Evolutionary conservation across 2,888 invertebrate genomes (phyloP), one percentile per base, ranked within the genome.

Genomic region (Sarcophaga caerulescens): DNA sequence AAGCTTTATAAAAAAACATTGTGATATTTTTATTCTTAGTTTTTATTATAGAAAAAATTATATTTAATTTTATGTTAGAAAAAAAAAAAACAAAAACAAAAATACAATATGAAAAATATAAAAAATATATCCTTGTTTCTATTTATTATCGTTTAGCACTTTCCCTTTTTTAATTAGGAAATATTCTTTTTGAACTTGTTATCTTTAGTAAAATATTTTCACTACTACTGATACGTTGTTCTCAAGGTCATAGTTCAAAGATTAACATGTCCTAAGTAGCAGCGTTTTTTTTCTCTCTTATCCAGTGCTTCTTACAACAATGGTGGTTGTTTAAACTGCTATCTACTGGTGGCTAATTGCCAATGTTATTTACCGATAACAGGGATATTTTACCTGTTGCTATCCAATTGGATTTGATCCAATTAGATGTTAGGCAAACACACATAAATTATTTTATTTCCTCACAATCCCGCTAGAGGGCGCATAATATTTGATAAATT

Each of bases 21-120:
- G 89, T 89, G 89, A 89, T 89, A 88, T 87, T 87, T 85, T 84
- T 79, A 73, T 83, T 74, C 1, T 52, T 52, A 52, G 12, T 52
- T 14, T 52, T 52, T 52, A 52, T 52, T 14, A 14, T 52, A 52
- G 17, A 52, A 17, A 17, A 17, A 52, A 14, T 52, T 52, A 17
- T 52, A 52, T 52, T 52, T 52, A 17, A 17, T 14, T 52, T 57
- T 76, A 79, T 85, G 69, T 69, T 35, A 35, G 6, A 35, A 77
- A 59, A 47, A 65, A 74, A 77, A 63, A 76, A 71, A 76, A 68
- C 52, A 71, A 76, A 78, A 73, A 68, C 75, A 62, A 70, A 73
- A 52, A 52, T 4, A 47, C 14, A 14, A 14, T 47, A 47, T 47
- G 3, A 47, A 47, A 47, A 47, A 47, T 3, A 52, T 17, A 52